Conservation (phyloP, 2,113 vertebrate genomes). For the Lepisosteus oculatus region DNA sequence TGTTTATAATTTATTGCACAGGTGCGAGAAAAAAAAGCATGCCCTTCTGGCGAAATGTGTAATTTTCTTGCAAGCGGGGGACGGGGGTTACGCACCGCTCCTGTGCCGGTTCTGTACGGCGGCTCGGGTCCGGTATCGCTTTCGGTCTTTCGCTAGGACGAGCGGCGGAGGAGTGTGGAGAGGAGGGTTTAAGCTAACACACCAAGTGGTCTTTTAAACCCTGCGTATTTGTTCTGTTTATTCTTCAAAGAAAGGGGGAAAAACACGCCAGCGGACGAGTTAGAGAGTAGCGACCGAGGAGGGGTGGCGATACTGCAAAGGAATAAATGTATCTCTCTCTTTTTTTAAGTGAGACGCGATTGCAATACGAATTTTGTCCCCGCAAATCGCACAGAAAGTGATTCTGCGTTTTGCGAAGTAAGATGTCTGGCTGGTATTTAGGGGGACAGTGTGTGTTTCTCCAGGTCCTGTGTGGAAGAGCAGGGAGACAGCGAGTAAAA, state of each 20-base stretch:
- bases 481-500: background rate
- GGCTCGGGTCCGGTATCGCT: background rate
- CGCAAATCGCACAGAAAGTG: background rate
- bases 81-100: conserved; percentile 4
- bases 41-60: background rate
- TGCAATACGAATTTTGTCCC: too few relatives aligned
- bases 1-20: conserved; percentile 2
- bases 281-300: background rate
- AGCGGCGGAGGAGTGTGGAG: background rate
- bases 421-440: background rate
- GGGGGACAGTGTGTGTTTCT: background rate
- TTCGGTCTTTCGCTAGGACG: background rate
- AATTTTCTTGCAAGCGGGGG: conserved; percentile 1
- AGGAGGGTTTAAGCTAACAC: background rate
- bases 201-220: conserved; percentile 3
- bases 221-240: conserved; percentile 3
- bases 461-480: background rate
- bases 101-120: background rate
- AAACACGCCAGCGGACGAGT: background rate
- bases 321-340: background rate
- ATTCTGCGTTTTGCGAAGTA: background rate
- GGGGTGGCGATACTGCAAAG: background rate
- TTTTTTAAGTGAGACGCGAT: too few relatives aligned
- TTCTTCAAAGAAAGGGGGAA: background rate
- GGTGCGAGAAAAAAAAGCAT: background rate